Base-by-base conservation (phyloP, 2,888 invertebrate species). In the Carterocephalus palaemon region DNA sequence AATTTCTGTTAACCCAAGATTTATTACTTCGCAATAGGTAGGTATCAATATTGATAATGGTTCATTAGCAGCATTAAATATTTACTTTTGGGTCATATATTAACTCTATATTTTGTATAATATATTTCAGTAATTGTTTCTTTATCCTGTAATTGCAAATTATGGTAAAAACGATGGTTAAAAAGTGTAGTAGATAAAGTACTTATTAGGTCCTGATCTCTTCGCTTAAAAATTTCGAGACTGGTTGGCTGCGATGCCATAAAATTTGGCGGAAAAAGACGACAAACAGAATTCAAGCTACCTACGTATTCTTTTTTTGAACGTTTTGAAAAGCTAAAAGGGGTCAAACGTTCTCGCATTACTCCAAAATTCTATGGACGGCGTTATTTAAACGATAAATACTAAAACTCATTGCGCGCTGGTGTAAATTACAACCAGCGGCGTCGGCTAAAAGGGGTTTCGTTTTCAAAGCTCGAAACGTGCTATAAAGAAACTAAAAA, bases 351-450 rank as follows among this genome's bases (percentile, higher is more conserved):
- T 52, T 55, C 53, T 53, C 47, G 52, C 48, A 49, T 47, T 54
- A 54, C 41, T 53, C 52, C 47, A 41, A 41, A 58, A 51, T 60
- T 60, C 56, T 57, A 58, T 55, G 53, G 53, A 52, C 47, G 49
- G 54, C 37, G 42, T 46, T 49, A 47, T 57, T 57, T 55, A 57
- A 60, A 57, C 60, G 57, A 62, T 60, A 57, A 63, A 60, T 66
- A 67, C 60, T 65, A 65, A 66, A 72, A 62, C 60, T 60, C 55
- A 59, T 54, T 59, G 53, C 60, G 60, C 47, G 59, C 62, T 70
- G 82, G 84, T 84, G 76, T 85, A 74, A 67, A 83, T 85, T 84
- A 81, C 83, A 74, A 60, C 65, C 57, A 54, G 66, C 74, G 70
- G 70, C 71, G 65, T 61, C 67, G 23, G 23, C 36, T 63, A 61